Evolutionary conservation across 2,888 invertebrate genomes (phyloP).

Genomic region (Pediacus dermestoides): DNA sequence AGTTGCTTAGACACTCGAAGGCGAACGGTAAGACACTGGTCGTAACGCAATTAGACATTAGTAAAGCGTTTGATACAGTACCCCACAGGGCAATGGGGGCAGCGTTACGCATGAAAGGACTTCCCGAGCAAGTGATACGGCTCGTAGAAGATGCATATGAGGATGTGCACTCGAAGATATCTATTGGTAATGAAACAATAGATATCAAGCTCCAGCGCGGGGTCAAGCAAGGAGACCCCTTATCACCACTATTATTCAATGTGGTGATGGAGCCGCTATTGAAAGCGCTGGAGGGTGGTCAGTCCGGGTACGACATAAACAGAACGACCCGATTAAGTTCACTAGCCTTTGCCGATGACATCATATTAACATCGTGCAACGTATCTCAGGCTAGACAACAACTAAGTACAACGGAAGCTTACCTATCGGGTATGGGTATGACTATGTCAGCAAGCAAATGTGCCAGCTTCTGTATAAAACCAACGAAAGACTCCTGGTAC

Average conservation of each 20-base stretch:
- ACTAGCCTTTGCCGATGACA: slow-evolving; percentile 46
- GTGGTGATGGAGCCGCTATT: slow-evolving; percentile 34
- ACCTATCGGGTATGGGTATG: slow-evolving; percentile 33
- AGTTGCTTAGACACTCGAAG: slow-evolving; percentile 31
- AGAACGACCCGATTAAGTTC: slow-evolving; percentile 26
- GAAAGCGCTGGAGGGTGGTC: slow-evolving; percentile 27
- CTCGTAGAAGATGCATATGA: slow-evolving; percentile 37
- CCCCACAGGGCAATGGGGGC: slow-evolving; percentile 30
- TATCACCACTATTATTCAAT: slow-evolving; percentile 45
- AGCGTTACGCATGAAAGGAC: slow-evolving; percentile 37
- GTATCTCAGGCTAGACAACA: slow-evolving; percentile 35
- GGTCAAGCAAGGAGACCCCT: slow-evolving; percentile 46
- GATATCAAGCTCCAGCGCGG: slow-evolving; percentile 37
- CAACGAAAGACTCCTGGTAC: slow-evolving; percentile 32
- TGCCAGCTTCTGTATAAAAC: slow-evolving; percentile 24
- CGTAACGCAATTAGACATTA: slow-evolving; percentile 45
- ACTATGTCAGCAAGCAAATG: slow-evolving; percentile 18
- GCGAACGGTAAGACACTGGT: slow-evolving; percentile 37
- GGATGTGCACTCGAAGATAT: slow-evolving; percentile 35
- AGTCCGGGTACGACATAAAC: slow-evolving; percentile 24
- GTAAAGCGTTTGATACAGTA: slow-evolving; percentile 48
- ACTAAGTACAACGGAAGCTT: slow-evolving; percentile 27
- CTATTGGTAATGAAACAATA: slow-evolving; percentile 18
- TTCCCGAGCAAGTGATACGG: slow-evolving; percentile 33
- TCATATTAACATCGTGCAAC: slow-evolving; percentile 37